Evolutionary conservation across 2,113 vertebrate species (phyloP), one percentile per base, ranked within the genome.

Genomic region (Oophaga pumilio): DNA sequence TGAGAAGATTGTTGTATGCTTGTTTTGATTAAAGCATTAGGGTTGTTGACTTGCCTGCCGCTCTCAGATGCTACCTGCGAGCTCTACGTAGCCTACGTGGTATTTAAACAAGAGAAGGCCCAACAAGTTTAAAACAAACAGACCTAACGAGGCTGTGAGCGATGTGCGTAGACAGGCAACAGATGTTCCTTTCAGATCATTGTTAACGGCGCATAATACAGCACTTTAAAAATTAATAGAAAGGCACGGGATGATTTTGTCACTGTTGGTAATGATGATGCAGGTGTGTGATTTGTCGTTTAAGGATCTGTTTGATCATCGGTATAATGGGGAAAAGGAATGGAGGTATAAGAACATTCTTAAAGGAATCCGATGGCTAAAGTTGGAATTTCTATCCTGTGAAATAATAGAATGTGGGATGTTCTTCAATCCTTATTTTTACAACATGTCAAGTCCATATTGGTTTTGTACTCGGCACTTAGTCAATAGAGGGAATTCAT

Each of bases 141-240:
- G 87, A 89, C 89, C 89, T 87, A 1, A 91, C 89, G 91, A 92
- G 90, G 77, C 76, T 91, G 64, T 78, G 88, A 89, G 90, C 89
- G 11, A 0, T 85, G 88, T 33, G 74, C 0, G 0, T 88, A 90
- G 88, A 91, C 84, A 93, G 89, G 87, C 90, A 89, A 91, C 94
- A 95, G 92, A 91, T 95, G 94, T 90, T 94, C 83, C 13, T 91
- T 93, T 93, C 91, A 91, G 91, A 84, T 92, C 76, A 57, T 90
- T 91, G 88, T 90, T 89, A 89, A n/a, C 18, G 84, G 76, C 56
- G 91, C 68, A 93, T 89, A 94, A 89, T 90, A 87, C 71, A 89
- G 53, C 85, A 90, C 87, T 94, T 95, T 90, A 93, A 94, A 94
- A 92, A 93, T 93, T 93, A 91, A 94, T 92, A 91, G 80, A 90